phyloP scores from a whole-genome alignment of 2,113 vertebrate genomes.

The Tupaia tana region DNA sequence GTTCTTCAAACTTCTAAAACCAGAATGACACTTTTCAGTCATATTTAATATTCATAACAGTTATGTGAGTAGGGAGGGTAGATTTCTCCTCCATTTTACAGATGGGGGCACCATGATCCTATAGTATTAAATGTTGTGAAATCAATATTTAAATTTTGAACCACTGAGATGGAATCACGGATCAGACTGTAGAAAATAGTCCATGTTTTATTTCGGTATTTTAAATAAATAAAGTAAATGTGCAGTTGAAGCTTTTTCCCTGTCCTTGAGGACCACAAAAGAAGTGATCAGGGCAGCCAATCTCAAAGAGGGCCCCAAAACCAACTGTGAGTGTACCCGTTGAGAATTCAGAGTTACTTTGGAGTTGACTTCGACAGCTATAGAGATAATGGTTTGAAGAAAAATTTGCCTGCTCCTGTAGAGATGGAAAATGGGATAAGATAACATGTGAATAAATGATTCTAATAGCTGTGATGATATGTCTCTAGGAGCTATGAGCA shows the following conservation, averaged over 20 bases:
- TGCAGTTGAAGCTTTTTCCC: neutral
- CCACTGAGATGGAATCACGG: neutral
- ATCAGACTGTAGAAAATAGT: neutral
- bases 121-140: neutral
- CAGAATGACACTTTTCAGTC: neutral
- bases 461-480: neutral
- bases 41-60: constrained; percentile 10
- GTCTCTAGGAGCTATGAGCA: constrained; percentile 27
- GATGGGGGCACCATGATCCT: neutral
- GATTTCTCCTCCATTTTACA: neutral
- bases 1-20: no score
- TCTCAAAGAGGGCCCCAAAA: constrained; percentile 17
- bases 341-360: constrained; percentile 35
- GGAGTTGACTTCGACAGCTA: constrained; percentile 47
- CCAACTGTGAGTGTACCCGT: neutral
- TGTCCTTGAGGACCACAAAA: neutral
- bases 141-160: constrained; percentile 43
- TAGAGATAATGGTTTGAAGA: constrained; percentile 54
- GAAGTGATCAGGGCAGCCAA: neutral
- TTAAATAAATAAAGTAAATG: neutral
- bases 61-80: neutral
- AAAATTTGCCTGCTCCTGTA: constrained; percentile 52
- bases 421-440: constrained; percentile 49
- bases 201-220: neutral
- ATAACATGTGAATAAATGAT: constrained; percentile 27